Evolutionary conservation across 1,140 invertebrate species (phyloP), one percentile per base, ranked within the genome.

Genomic region (Drosophila sp.): DNA sequence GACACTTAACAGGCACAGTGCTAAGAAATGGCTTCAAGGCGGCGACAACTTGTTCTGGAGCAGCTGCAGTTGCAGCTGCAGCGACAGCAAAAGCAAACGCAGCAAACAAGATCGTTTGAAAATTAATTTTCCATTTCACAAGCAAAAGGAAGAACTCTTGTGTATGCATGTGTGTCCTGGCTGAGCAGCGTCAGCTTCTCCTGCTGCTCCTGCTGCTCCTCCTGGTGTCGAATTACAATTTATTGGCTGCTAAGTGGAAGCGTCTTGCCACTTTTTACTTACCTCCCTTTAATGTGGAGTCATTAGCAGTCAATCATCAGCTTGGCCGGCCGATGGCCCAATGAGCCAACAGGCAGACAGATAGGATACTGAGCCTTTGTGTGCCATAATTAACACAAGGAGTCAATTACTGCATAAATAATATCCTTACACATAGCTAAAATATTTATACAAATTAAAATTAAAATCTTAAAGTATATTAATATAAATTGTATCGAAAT

Each of bases 41-140:
- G 63, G 63, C 73, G 77, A 84, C 81, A 86, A 77, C 18, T 77
- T 46, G 46, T 29, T 29, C 21, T 21, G 1, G 21, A 21, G 21
- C 21, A 11, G 34, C 34, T 36, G 41, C 16, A 38, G 51, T 32
- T 13, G 36, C 57, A 63, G 32, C 58, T 29, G n/a, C 54, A 62
- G 58, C 43, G 41, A 53, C 71, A 53, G 63, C 18, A 38, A 56
- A 21, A 46, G 59, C 57, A 50, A 51, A 45, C 57, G 64, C 66
- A 61, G 61, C 43, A 77, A 87, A 75, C 71, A 78, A 69, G 87
- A 89, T 77, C 83, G 83, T 89, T 89, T 82, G 83, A 89, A 89
- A 89, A 89, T 89, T 89, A 89, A 89, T 89, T 89, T 89, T 83
- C 83, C 84, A 89, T 89, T 89, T 89, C 69, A 77, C 78, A 76